Evolutionary conservation across 2,113 vertebrate genomes (phyloP).

Genomic region (Chionis minor): DNA sequence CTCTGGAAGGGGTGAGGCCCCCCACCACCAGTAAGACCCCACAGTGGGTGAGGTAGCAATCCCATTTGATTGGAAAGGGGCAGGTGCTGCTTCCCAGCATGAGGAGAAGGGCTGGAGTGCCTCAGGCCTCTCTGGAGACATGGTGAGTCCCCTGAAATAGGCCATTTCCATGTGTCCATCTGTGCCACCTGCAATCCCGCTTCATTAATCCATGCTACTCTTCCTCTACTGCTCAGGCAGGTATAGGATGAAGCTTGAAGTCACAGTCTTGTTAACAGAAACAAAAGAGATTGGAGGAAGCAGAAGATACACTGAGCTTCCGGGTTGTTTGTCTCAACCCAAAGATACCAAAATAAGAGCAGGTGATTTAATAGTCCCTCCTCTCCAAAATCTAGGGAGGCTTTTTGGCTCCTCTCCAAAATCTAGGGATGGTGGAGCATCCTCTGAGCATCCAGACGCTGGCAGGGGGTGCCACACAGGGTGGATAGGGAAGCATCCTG

Average conservation of each 20-base stretch:
- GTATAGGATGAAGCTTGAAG: not conserved
- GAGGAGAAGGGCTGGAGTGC: not conserved
- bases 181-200: not conserved
- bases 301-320: not conserved
- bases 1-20: not conserved
- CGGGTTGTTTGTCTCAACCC: not conserved
- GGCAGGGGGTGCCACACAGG: accelerated
- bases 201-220: not conserved
- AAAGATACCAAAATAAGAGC: not conserved
- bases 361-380: not conserved
- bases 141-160: not conserved
- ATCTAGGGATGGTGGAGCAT: not conserved
- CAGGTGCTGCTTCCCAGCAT: not conserved
- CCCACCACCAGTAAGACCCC: not conserved
- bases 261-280: not conserved
- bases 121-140: not conserved
- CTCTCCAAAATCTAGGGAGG: not conserved
- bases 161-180: accelerated
- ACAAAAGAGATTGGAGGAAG: not conserved
- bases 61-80: not conserved
- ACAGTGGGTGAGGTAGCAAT: accelerated
- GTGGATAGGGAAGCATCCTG: accelerated
- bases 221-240: not conserved
- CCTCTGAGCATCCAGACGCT: not conserved
- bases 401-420: not conserved